Base-by-base conservation (phyloP, 2,888 invertebrate species). In the Apeira syringaria region DNA sequence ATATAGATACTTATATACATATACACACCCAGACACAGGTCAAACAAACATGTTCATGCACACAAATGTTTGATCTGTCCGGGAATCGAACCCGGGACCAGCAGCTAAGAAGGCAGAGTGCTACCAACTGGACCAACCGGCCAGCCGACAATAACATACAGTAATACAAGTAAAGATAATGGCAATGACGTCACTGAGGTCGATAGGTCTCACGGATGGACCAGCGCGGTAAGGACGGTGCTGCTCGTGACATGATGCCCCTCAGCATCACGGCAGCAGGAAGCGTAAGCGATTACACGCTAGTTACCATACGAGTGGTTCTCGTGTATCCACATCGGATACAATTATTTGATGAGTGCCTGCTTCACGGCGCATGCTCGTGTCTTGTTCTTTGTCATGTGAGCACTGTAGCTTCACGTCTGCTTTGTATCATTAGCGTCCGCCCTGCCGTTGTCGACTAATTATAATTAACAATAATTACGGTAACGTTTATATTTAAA, bases 161-260 rank as follows among this genome's bases (percentile, higher is more conserved):
- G 27, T 63, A 28, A 29, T 54, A 56, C 53, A 31, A 59, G 51
- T 53, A 61, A 67, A 50, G 36, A 53, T 69, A 68, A 75, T 75
- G 64, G 70, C 41, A 47, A 46, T 82, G 81, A 75, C 82, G 81
- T 79, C 78, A 83, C 40, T 68, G 71, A 82, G 81, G 82, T 63
- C 63, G 51, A 56, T 53, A 55, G 55, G 53, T 61, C 61, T 69
- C 66, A 64, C 68, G 71, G 70, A 72, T 61, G 65, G 28, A 27
- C 64, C 53, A 59, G 42, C 50, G 42, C 45, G 49, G 49, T 59
- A 73, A 80, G 79, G 82, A 74, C 75, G 76, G 64, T 64, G 50
- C 34, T n/a, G 49, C 53, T 70, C 80, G 74, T 80, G 81, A 78
- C 78, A 68, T 61, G 80, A 70, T 58, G 53, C 47, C 65, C 60